Evolutionary conservation across 2,797 vertebrate species (phyloP).

Genomic region (Trematomus bernacchii): DNA sequence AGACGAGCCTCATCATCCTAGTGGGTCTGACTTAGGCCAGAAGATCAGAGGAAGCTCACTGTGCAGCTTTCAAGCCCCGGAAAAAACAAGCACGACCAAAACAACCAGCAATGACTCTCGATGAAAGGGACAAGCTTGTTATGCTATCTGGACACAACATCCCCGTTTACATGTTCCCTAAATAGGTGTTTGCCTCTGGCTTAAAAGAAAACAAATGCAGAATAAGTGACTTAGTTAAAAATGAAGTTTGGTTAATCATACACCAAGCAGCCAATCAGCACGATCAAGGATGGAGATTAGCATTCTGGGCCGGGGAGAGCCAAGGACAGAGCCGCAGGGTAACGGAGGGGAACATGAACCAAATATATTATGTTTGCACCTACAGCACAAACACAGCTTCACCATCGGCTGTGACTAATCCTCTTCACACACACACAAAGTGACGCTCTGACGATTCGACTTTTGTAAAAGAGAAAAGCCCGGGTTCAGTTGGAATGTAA

Average conservation of each 20-base stretch:
- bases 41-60: constrained; percentile 51
- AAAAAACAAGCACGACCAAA: constrained; percentile 34
- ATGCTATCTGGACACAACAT: constrained; percentile 1
- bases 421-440: constrained; percentile 10
- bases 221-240: constrained; percentile 34
- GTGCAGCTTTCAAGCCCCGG: constrained; percentile 43
- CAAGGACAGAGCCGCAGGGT: neutral
- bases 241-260: constrained; percentile 45
- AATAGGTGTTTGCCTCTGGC: constrained; percentile 33
- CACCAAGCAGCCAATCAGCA: constrained; percentile 55
- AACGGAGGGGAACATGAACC: constrained; percentile 20
- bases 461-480: constrained; percentile 1
- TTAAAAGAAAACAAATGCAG: constrained; percentile 19
- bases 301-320: neutral
- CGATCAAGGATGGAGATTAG: constrained; percentile 29
- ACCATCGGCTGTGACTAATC: neutral
- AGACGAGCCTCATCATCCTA: constrained; percentile 38
- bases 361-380: constrained; percentile 20
- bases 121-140: constrained; percentile 19
- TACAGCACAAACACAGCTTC: constrained; percentile 4
- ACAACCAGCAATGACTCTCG: constrained; percentile 46
- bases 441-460: neutral
- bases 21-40: constrained; percentile 38
- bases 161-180: constrained; percentile 14
- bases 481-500: neutral